Conservation (phyloP, 2,797 vertebrate species). For the Ctenochaetus hawaiiensis region DNA sequence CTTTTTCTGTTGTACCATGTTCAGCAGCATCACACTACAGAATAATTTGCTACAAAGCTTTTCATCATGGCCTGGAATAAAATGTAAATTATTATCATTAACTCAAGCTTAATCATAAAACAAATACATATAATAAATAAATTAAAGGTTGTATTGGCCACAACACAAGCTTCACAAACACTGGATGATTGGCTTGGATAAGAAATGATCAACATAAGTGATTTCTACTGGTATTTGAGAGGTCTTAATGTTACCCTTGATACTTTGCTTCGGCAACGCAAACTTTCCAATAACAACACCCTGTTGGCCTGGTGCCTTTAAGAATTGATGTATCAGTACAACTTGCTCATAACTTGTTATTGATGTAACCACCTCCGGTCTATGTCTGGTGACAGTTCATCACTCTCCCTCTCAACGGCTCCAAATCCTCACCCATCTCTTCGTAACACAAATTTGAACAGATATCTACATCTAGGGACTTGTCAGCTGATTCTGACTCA, state of each 20-base stretch:
- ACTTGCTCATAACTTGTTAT: constrained; percentile 17
- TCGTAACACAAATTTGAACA: constrained; percentile 52
- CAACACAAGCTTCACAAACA: neutral
- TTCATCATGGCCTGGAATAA: neutral
- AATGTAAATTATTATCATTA: neutral
- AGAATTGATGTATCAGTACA: neutral
- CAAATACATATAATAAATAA: constrained; percentile 1
- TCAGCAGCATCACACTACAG: neutral
- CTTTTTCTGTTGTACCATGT: neutral
- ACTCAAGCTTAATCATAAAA: neutral
- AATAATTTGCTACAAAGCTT: neutral
- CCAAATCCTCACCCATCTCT: constrained; percentile 39
- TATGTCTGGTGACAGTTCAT: constrained; percentile 26
- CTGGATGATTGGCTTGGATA: constrained; percentile 2
- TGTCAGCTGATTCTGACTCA: constrained; percentile 80
- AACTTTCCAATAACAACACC: constrained; percentile 22
- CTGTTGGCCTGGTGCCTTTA: neutral
- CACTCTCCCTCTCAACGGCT: constrained; percentile 23
- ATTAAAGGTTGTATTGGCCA: neutral
- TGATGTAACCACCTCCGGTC: constrained; percentile 25
- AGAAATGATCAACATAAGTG: neutral
- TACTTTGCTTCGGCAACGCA: neutral
- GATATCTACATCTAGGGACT: constrained; percentile 61
- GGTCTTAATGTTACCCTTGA: neutral
- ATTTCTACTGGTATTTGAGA: neutral